Percentiles rank a stretch among this genome's conserved stretches.
Conservation (phyloP, 2,797 vertebrate species). For the Gorsachius magnificus region DNA sequence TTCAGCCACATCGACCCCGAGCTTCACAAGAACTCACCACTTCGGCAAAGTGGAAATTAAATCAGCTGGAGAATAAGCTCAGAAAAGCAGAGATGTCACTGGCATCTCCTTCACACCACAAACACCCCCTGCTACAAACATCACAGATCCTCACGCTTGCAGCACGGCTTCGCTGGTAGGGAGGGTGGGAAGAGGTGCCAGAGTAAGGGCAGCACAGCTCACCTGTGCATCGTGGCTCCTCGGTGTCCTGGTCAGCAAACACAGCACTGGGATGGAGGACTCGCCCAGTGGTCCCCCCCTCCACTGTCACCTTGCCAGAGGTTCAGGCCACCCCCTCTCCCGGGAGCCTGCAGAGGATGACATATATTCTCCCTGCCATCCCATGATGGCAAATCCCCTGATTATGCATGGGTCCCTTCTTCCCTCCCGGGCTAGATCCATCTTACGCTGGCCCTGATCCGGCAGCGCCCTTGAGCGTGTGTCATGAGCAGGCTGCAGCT, state of each 20-base stretch:
- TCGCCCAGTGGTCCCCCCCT: accelerated
- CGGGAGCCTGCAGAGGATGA: background rate
- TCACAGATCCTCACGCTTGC: accelerated
- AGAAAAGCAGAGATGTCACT: background rate
- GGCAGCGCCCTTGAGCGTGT: accelerated
- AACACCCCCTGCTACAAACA: background rate
- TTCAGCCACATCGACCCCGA: background rate
- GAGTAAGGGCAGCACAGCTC: background rate
- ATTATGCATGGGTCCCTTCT: background rate
- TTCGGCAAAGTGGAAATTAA: conserved; percentile 1
- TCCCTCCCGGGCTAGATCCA: background rate
- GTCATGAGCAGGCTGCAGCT: background rate
- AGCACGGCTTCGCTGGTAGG: background rate
- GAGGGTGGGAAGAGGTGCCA: background rate
- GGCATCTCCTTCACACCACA: background rate
- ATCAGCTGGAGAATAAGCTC: background rate
- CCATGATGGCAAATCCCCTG: background rate
- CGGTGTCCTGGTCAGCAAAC: background rate
- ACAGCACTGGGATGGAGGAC: background rate
- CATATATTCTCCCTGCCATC: background rate
- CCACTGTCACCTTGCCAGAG: background rate
- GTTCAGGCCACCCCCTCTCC: background rate
- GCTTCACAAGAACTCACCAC: background rate
- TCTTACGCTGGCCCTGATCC: background rate
- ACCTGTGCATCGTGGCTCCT: background rate